phyloP scores from a whole-genome alignment of 2,113 vertebrate species.

The Lepus timidus region DNA sequence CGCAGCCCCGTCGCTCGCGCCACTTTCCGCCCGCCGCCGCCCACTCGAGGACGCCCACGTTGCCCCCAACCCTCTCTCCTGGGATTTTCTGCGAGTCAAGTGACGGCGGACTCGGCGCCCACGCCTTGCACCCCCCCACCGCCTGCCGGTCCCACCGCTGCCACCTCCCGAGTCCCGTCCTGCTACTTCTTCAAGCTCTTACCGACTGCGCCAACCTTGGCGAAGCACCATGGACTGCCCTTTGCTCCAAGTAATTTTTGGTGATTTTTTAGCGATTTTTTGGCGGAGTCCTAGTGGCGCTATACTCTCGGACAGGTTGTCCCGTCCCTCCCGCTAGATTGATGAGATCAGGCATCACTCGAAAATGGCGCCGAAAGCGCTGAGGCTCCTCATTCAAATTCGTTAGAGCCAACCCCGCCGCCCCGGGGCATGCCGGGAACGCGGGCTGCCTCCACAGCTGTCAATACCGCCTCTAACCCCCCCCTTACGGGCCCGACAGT shows the following conservation, averaged over 20 bases:
- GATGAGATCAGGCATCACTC: slow-evolving; percentile 93
- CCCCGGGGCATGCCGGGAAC: slow-evolving; percentile 89
- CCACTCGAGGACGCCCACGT: not conserved
- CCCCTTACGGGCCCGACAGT: not conserved
- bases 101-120: slow-evolving; percentile 8
- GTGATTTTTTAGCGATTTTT: slow-evolving; percentile 68
- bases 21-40: slow-evolving; percentile 55
- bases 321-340: slow-evolving; percentile 86
- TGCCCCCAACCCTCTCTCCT: not conserved
- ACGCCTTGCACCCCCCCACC: not conserved
- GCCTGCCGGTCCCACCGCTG: slow-evolving; percentile 77
- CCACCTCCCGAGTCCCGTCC: slow-evolving; percentile 68
- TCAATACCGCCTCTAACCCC: slow-evolving; percentile 86
- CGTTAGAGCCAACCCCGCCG: slow-evolving; percentile 93
- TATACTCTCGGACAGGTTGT: slow-evolving; percentile 50
- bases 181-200: slow-evolving; percentile 73
- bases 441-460: slow-evolving; percentile 85
- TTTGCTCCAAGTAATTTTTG: slow-evolving; percentile 64
- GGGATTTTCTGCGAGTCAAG: not conserved
- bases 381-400: slow-evolving; percentile 97
- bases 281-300: not conserved
- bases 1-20: slow-evolving; percentile 56
- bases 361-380: slow-evolving; percentile 99
- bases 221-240: slow-evolving; percentile 2
- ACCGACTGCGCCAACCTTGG: slow-evolving; percentile 73